A percentile compares a stretch with the other conserved stretches of the same genome.
These are phyloP conservation scores for Ophiodon elongatus DNA, from an alignment of 2,113 vertebrate species.

Conservation along the genomic window DNA sequence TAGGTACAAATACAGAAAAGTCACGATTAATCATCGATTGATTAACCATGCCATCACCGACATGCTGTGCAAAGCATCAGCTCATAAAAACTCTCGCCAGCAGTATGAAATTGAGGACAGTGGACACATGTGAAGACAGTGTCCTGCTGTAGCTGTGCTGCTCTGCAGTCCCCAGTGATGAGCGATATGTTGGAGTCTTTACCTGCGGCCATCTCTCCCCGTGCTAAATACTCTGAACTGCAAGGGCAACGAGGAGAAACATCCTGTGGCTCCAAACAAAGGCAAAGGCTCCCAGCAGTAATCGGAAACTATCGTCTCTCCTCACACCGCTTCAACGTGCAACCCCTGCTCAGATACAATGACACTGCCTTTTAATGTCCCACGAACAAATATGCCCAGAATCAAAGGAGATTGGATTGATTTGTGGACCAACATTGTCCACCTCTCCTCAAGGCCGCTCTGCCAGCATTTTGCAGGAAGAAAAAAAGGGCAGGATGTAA, in stretches of 20 bases:
- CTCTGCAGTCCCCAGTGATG: constrained; percentile 60
- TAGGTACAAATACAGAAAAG: constrained; percentile 1
- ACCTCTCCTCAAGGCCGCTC: constrained; percentile 65
- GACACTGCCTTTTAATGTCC: constrained; percentile 70
- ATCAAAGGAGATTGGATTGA: constrained; percentile 66
- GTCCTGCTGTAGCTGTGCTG: constrained; percentile 36
- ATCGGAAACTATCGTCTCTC: constrained; percentile 70
- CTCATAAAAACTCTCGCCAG: constrained; percentile 28
- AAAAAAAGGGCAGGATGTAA: constrained; percentile 58
- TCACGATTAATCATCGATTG: constrained; percentile 4
- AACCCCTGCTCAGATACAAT: constrained; percentile 62
- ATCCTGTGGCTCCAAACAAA: constrained; percentile 71
- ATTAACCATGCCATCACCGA: constrained; percentile 6
- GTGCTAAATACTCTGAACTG: constrained; percentile 59
- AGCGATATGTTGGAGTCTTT: constrained; percentile 67
- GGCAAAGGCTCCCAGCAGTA: constrained; percentile 65
- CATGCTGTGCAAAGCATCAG: constrained; percentile 1
- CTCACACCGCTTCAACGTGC: constrained; percentile 54
- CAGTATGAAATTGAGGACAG: constrained; percentile 30
- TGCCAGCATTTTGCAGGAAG: constrained; percentile 50
- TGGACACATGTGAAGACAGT: constrained; percentile 45
- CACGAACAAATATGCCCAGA: constrained; percentile 55
- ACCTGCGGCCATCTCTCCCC: constrained; percentile 71
- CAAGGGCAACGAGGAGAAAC: constrained; percentile 78
- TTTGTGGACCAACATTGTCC: constrained; percentile 51